A percentile compares a stretch with the other conserved stretches of the same genome.
phyloP scores from a whole-genome alignment of 2,888 invertebrate genomes.

The Ophion ventricosus region DNA sequence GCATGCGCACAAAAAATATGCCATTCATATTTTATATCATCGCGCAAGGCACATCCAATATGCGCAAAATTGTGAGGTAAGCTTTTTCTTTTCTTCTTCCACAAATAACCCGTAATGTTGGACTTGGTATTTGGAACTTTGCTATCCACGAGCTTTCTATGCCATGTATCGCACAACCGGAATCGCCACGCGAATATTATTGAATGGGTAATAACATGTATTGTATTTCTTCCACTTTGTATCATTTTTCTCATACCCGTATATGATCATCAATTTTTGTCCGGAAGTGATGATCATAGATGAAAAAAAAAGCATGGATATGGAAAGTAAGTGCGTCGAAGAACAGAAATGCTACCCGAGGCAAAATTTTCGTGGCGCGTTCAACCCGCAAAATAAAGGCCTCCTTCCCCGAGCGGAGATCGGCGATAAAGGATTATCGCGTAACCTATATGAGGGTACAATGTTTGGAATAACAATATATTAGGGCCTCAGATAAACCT shows the following conservation, averaged over 20 bases:
- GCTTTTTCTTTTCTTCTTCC: background rate
- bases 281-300: background rate
- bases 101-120: background rate
- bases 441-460: too few species aligned
- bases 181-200: background rate
- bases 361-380: too few species aligned
- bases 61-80: background rate
- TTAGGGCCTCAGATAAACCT: too few species aligned
- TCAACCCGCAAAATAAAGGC: too few species aligned
- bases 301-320: background rate
- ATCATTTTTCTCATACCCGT: background rate
- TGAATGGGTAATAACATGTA: background rate
- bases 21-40: background rate
- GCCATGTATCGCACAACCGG: background rate
- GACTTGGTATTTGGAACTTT: background rate
- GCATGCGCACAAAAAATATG: constrained; percentile 18
- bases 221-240: background rate
- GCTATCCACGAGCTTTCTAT: too few species aligned
- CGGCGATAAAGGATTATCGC: too few species aligned
- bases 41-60: constrained; percentile 3
- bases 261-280: too few species aligned
- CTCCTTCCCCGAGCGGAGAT: too few species aligned
- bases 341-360: background rate
- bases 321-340: too few species aligned
- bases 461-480: too few species aligned